Evolutionary conservation across 2,888 invertebrate species (phyloP).

Genomic region (Octodonta nipae): DNA sequence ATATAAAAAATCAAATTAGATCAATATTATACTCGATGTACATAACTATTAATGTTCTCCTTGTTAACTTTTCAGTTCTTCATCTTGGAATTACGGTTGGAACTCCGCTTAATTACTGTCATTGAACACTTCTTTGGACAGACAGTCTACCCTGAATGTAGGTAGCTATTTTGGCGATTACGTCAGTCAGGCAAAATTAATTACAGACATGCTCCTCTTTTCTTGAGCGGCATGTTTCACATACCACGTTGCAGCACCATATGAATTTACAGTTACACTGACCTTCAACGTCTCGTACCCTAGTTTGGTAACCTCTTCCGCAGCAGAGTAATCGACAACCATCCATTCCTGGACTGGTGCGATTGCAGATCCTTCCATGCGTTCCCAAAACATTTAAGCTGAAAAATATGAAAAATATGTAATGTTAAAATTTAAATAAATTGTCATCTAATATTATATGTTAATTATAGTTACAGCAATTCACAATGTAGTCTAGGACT

Average conservation of each 20-base stretch:
- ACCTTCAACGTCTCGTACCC: constrained; percentile 67
- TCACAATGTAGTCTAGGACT: too few species aligned
- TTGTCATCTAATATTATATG: too few species aligned
- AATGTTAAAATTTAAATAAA: constrained; percentile 1
- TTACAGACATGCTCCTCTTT: constrained; percentile 79
- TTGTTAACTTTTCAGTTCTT: too few species aligned
- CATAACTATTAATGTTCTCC: too few species aligned
- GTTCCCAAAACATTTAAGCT: constrained; percentile 74
- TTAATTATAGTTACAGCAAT: too few species aligned
- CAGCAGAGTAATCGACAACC: constrained; percentile 80
- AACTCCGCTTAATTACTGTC: too few species aligned
- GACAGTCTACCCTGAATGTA: too few species aligned
- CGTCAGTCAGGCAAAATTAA: constrained; percentile 34
- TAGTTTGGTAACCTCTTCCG: constrained; percentile 75
- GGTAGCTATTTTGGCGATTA: too few species aligned
- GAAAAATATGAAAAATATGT: constrained; percentile 15
- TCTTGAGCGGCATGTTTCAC: constrained; percentile 66
- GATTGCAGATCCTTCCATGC: constrained; percentile 67
- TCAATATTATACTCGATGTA: too few species aligned
- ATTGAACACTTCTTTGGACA: too few species aligned
- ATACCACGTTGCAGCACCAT: constrained; percentile 83
- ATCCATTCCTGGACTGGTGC: constrained; percentile 72
- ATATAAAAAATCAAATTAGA: too few species aligned
- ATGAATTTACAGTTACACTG: constrained; percentile 82
- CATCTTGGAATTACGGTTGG: too few species aligned